These are phyloP conservation scores for Mermis nigrescens DNA, from an alignment of 2,888 invertebrate species.

Conservation along the genomic window DNA sequence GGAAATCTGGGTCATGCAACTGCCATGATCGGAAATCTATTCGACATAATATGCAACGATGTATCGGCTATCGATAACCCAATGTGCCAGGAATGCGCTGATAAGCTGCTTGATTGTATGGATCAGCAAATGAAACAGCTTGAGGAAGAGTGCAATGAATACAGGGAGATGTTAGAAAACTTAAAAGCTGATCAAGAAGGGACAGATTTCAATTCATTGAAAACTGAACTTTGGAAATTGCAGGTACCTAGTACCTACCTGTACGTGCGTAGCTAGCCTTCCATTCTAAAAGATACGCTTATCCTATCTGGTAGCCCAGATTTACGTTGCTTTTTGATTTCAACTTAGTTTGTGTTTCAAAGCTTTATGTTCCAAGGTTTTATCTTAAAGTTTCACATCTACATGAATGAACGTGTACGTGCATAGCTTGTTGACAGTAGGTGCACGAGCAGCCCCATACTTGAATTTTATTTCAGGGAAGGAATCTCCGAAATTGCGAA, in stretches of 20 bases:
- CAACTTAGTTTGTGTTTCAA: background rate
- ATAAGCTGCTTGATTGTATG: conserved; percentile 20
- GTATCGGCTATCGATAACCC: conserved; percentile 10
- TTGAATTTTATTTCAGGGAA: no score
- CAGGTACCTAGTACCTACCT: no score
- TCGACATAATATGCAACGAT: conserved; percentile 10
- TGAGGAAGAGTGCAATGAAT: conserved; percentile 15
- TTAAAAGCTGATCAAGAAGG: background rate
- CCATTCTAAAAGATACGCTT: no score
- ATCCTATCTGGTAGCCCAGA: conserved; percentile 10
- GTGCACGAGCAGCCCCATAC: no score
- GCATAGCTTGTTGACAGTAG: no score
- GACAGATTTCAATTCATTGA: conserved; percentile 5
- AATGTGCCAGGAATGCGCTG: conserved; percentile 20
- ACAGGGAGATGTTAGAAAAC: background rate
- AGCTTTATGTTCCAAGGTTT: no score
- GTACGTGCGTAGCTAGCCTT: no score
- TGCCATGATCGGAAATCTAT: conserved; percentile 9
- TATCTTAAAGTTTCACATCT: no score
- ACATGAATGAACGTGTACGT: no score
- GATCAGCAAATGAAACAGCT: conserved; percentile 19
- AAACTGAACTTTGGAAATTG: conserved; percentile 6
- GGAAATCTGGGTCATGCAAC: conserved; percentile 11
- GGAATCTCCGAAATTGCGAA: no score
- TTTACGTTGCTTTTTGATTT: background rate